Evolutionary conservation across 2,888 invertebrate species (phyloP), one percentile per base, ranked within the genome.

Genomic region (Drosophila stalkeri): DNA sequence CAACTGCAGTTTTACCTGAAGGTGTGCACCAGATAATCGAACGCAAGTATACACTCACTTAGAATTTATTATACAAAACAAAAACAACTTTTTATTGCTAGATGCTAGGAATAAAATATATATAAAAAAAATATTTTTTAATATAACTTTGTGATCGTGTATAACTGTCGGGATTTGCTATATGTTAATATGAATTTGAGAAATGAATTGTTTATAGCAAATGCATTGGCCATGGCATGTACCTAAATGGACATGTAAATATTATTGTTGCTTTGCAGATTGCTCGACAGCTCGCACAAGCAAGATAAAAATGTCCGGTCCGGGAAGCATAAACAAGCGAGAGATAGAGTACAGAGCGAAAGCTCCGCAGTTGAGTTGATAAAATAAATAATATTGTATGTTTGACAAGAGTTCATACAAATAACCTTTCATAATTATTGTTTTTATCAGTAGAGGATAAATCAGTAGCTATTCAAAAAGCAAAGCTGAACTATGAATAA

Each of bases 301-400:
- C 59, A 27, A 74, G 89, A 84, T 84, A 86, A 83, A 81, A 69
- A 57, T 72, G 54, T 72, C 67, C 81, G 67, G 68, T 55, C 46
- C 37, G 60, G 54, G 41, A 64, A 61, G 49, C 63, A 75, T 71
- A 68, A 69, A 62, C 64, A 80, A 64, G 18, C 64, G 63, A 65
- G 61, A 33, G 80, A 83, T 75, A 78, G 70, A 44, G 63, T 44
- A 43, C 37, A 47, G 37, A 46, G 33, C 27, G 6, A 23, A 23
- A 46, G 23, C 46, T 27, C 49, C 6, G 31, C 18, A 31, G 35
- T 12, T 12, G 31, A 18, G n/a, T 16, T 37, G 59, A 72, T 75
- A 62, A 77, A 66, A 49, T 55, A 62, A 77, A 59, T 54, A 65
- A n/a, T 33, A 54, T 43, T 12, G 0, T 27, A 18, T 64, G 39